Base-by-base conservation (phyloP, 2,797 vertebrate genomes). In the Diplodus sargus region DNA sequence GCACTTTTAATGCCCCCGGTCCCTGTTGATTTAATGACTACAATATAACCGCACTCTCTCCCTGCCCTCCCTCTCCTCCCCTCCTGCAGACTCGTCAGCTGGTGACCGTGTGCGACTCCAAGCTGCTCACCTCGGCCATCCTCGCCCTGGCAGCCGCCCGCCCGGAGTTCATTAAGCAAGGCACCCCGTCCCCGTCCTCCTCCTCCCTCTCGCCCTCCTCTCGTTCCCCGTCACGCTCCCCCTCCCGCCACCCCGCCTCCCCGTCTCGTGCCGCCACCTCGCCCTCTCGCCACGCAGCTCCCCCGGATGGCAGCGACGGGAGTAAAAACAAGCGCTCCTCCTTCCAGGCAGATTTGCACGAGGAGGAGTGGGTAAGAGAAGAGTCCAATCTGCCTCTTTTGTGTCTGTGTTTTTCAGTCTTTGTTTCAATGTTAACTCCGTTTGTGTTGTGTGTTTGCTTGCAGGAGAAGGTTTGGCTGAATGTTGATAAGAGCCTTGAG, bases 401-500 rank as follows among this genome's bases (percentile, higher is more conserved):
- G 25, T 14, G 30, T 15, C 39, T 25, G 16, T 23, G 15, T 30
- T 34, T 34, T 6, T 34, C 7, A 6, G 7, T 34, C 6, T 39
- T 39, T 39, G 30, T 34, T 34, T 34, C 7, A 10, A 18, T 10
- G 22, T 28, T 64, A 7, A 79, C 22, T 39, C 49, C 0, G 15
- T 30, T 17, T 61, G 39, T 30, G 4, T 8, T 65, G 5, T 77
- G 54, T 67, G 45, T 72, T 22, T 86, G 48, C 83, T 47, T 69
- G 60, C 86, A 99, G 98, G 97, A 97, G 89, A 99, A 98, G 72
- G 96, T 98, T 80, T 99, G 98, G 97, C 91, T 98, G 84, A 99
- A 99, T 28, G 98, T 99, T 0, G 97, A 99, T 87, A 99, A 99
- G 95, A 99, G 98, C 89, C 95, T 99, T 89, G 98, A 99, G 92